These are phyloP conservation scores for Eremobia ochroleuca DNA, from an alignment of 2,888 invertebrate genomes.

Conservation along the genomic window DNA sequence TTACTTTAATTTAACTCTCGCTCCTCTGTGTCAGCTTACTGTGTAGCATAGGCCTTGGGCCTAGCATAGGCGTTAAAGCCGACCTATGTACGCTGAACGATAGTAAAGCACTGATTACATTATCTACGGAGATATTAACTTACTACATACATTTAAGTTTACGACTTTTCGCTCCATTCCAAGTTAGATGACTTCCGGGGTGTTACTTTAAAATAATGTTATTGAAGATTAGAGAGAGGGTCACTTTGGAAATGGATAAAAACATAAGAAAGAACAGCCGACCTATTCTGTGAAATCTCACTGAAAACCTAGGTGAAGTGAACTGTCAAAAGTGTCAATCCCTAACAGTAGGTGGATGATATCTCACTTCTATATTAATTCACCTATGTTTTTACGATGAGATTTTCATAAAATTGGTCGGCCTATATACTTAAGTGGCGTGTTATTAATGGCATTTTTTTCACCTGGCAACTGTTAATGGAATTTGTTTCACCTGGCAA, in stretches of 20 bases:
- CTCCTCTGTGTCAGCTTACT: background rate
- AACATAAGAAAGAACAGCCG: background rate
- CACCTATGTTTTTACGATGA: background rate
- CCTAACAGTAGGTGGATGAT: background rate
- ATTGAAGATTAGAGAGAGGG: slow-evolving; percentile 13
- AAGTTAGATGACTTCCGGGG: slow-evolving; percentile 35
- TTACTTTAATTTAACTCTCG: background rate
- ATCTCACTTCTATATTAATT: background rate
- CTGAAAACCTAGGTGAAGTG: background rate
- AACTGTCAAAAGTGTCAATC: background rate
- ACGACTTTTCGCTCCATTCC: slow-evolving; percentile 22
- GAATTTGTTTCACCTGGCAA: background rate
- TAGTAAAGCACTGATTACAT: slow-evolving; percentile 42
- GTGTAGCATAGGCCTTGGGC: background rate
- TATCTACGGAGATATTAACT: slow-evolving; percentile 50
- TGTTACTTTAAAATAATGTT: slow-evolving; percentile 2
- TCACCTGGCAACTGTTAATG: background rate
- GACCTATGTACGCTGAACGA: slow-evolving; percentile 2
- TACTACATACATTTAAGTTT: slow-evolving; percentile 48
- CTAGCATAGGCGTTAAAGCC: slow-evolving; percentile 4
- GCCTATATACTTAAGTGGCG: background rate
- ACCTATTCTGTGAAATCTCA: background rate
- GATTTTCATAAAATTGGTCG: background rate
- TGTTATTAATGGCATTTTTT: background rate
- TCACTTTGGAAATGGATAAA: background rate